These are phyloP conservation scores for Pionites leucogaster DNA, from an alignment of 2,113 vertebrate genomes.

Conservation along the genomic window DNA sequence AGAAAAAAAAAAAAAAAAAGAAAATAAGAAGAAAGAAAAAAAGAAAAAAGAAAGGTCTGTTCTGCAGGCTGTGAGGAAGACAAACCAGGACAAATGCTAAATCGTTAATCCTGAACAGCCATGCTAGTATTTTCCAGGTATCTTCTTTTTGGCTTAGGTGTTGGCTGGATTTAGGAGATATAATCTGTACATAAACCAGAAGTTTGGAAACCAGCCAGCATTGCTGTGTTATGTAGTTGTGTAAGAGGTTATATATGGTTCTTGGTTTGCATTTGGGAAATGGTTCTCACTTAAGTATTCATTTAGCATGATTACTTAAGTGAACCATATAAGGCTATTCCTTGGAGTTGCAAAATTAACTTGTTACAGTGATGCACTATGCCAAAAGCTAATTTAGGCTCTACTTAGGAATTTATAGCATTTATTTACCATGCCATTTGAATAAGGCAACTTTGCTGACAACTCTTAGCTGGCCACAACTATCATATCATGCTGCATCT, in stretches of 20 bases:
- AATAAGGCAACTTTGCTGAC: slow-evolving; percentile 45
- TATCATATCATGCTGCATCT: background rate
- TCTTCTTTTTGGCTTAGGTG: background rate
- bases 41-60: background rate
- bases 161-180: slow-evolving; percentile 11
- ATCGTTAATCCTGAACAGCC: background rate
- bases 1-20: background rate
- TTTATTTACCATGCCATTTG: slow-evolving; percentile 53
- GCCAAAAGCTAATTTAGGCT: slow-evolving; percentile 59
- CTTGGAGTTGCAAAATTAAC: slow-evolving; percentile 57
- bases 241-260: slow-evolving; percentile 66
- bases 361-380: slow-evolving; percentile 34
- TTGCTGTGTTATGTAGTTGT: slow-evolving; percentile 30
- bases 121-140: slow-evolving; percentile 43
- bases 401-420: slow-evolving; percentile 46
- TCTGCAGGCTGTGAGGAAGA: background rate
- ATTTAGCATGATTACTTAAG: slow-evolving; percentile 60
- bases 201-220: slow-evolving; percentile 40
- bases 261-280: slow-evolving; percentile 60
- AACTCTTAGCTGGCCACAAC: slow-evolving; percentile 1
- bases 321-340: slow-evolving; percentile 67
- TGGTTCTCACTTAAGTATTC: slow-evolving; percentile 59
- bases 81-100: background rate
- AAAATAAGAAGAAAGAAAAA: background rate
- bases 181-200: slow-evolving; percentile 14